These are phyloP conservation scores for Oncorhynchus keta DNA, from an alignment of 2,113 vertebrate species.

Conservation along the genomic window DNA sequence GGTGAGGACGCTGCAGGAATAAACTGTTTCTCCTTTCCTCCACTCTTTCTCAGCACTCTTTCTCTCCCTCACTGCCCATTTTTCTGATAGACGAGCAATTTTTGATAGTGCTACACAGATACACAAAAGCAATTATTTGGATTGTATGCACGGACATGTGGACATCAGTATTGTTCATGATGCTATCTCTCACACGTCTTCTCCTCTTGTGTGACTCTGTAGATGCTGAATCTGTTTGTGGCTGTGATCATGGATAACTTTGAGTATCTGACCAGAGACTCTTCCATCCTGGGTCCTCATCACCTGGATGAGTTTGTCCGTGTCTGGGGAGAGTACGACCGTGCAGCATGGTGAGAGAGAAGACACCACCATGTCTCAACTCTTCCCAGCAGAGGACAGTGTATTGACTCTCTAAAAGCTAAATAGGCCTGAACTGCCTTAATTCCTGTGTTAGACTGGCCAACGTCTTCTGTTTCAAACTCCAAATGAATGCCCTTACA, in stretches of 20 bases:
- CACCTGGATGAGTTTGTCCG: constrained; percentile 99
- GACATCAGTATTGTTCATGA: no score
- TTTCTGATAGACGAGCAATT: no score
- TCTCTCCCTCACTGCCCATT: no score
- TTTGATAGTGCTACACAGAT: no score
- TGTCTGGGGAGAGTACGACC: constrained; percentile 97
- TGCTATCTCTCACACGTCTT: background rate
- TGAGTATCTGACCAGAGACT: constrained; percentile 96
- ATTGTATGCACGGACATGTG: no score
- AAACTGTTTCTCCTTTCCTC: background rate
- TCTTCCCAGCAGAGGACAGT: constrained; percentile 60
- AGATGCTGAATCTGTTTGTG: constrained; percentile 99
- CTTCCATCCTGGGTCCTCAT: constrained; percentile 96
- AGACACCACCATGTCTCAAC: background rate
- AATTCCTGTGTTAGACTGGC: no score
- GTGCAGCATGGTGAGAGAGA: constrained; percentile 88
- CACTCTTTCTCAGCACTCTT: no score
- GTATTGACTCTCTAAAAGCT: no score
- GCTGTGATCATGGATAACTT: constrained; percentile 99
- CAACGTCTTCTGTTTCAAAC: no score
- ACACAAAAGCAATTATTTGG: no score
- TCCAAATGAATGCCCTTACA: constrained; percentile 48
- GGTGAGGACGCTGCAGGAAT: constrained; percentile 72
- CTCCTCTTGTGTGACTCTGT: constrained; percentile 9
- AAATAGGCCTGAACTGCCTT: no score